These are phyloP conservation scores for Zosterops pallidus DNA, from an alignment of 2,113 vertebrate genomes.

Conservation along the genomic window DNA sequence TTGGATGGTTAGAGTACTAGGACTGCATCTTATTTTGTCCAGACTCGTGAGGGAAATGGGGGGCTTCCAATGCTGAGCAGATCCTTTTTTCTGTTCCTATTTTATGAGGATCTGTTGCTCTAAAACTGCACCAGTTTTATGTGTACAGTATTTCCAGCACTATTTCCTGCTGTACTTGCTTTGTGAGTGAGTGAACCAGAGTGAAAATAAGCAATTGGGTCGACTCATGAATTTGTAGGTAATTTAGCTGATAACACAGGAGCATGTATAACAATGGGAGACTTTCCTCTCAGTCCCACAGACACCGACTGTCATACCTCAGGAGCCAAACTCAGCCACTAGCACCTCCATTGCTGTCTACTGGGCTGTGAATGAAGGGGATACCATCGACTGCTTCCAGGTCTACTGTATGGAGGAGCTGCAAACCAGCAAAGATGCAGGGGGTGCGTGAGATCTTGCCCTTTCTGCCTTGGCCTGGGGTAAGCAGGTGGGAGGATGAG, in stretches of 20 bases:
- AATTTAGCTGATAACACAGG: neutral
- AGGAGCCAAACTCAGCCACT: constrained; percentile 89
- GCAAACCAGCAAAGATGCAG: constrained; percentile 78
- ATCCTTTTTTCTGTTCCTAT: neutral
- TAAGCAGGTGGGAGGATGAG: neutral
- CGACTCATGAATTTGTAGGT: neutral
- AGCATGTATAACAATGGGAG: neutral
- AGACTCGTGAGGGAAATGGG: neutral
- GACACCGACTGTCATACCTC: constrained; percentile 83
- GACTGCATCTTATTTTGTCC: neutral
- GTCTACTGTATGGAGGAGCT: constrained; percentile 95
- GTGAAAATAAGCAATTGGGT: neutral
- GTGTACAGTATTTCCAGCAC: neutral
- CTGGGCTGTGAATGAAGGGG: constrained; percentile 87
- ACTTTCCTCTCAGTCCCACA: constrained; percentile 82
- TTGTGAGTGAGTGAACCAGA: neutral
- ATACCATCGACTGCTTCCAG: constrained; percentile 92
- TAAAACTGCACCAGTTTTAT: neutral
- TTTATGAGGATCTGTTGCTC: neutral
- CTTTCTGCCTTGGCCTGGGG: neutral
- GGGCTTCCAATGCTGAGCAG: neutral
- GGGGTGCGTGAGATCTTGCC: constrained; percentile 45
- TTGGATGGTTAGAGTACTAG: neutral
- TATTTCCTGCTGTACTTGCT: neutral
- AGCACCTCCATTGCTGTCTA: constrained; percentile 90